Conservation (phyloP, 2,888 invertebrate species). For the Ennomos quercinarius region DNA sequence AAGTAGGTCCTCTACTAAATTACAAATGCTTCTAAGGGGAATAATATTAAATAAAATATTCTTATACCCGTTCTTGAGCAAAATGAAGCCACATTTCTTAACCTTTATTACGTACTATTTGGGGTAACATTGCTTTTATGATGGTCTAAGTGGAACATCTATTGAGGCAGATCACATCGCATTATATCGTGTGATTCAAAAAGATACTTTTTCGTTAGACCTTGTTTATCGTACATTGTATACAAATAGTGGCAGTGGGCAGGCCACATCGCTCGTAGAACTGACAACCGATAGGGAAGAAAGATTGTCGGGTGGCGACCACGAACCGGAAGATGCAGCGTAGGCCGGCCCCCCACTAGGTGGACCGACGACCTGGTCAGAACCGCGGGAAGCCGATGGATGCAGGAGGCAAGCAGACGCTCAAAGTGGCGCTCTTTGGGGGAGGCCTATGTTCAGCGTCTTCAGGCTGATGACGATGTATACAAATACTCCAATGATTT, state of each 20-base stretch:
- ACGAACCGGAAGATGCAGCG: no score
- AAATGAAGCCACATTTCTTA: slow-evolving; percentile 6
- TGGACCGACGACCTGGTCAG: no score
- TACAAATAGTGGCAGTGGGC: background rate
- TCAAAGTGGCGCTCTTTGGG: no score
- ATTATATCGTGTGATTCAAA: slow-evolving; percentile 5
- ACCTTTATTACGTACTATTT: slow-evolving; percentile 18
- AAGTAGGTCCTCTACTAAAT: background rate
- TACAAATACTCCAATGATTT: no score
- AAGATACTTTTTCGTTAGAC: slow-evolving; percentile 5
- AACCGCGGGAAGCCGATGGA: no score
- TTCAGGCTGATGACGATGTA: no score
- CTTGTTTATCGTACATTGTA: background rate
- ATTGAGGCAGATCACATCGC: slow-evolving; percentile 1
- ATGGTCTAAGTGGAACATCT: background rate
- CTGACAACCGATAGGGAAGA: no score
- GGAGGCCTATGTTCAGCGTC: no score
- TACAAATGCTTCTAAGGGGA: background rate
- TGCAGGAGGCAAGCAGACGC: no score
- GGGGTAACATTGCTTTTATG: slow-evolving; percentile 18
- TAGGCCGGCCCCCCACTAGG: no score
- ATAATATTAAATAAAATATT: slow-evolving; percentile 14
- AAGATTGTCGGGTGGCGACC: no score
- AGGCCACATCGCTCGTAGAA: no score
- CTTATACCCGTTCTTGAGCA: slow-evolving; percentile 8